Conservation (phyloP, 1,140 invertebrate species). For the Wiebesia pumilae region DNA sequence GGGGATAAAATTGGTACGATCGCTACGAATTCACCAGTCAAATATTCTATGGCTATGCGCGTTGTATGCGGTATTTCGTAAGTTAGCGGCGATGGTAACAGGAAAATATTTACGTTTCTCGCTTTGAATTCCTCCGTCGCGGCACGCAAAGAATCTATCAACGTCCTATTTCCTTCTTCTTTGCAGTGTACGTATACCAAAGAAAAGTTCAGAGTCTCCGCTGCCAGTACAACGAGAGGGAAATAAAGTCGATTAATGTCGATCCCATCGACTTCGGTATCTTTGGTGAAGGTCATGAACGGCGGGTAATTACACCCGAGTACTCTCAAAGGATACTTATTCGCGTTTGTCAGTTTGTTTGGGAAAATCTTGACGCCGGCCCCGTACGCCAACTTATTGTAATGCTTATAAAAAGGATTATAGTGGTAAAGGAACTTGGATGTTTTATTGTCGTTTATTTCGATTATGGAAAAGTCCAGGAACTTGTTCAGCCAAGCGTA, state of each 20-base stretch:
- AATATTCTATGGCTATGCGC: not conserved
- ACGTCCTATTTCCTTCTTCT: not conserved
- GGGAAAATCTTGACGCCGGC: not conserved
- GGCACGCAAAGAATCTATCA: not conserved
- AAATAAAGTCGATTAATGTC: not conserved
- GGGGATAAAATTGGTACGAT: slow-evolving; percentile 5
- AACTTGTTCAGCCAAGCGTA: slow-evolving; percentile 16
- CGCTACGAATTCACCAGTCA: not conserved
- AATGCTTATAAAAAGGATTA: not conserved
- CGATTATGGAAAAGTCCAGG: slow-evolving; percentile 1
- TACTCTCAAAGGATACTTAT: not conserved
- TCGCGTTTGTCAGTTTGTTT: not conserved
- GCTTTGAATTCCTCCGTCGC: not conserved
- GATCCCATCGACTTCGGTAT: not conserved
- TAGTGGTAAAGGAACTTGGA: not conserved
- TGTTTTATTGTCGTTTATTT: not conserved
- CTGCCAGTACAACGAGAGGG: not conserved
- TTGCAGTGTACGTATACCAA: not conserved
- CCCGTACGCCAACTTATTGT: not conserved
- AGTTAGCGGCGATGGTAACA: not conserved
- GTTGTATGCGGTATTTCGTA: not conserved
- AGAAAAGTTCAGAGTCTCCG: not conserved
- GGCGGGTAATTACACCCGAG: slow-evolving; percentile 1
- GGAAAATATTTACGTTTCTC: not conserved
- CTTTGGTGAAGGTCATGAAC: not conserved